A percentile compares a stretch with the other conserved stretches of the same genome.
These are phyloP conservation scores for Orthosia incerta DNA, from an alignment of 2,888 invertebrate species.

Conservation along the genomic window DNA sequence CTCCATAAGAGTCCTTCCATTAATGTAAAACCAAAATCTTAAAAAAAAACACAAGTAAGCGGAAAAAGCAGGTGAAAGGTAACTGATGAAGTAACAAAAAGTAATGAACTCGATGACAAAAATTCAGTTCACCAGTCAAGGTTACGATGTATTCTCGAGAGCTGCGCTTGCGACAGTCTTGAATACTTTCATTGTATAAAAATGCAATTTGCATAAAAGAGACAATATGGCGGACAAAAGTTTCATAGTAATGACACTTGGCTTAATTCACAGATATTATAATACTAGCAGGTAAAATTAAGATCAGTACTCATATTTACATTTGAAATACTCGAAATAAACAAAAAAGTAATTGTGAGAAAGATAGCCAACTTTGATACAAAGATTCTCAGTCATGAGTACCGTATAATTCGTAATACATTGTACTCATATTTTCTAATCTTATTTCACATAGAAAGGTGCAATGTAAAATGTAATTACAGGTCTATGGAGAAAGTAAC, in stretches of 20 bases:
- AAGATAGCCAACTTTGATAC: not conserved
- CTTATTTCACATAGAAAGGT: slow-evolving; percentile 53
- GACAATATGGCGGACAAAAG: not conserved
- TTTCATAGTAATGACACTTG: slow-evolving; percentile 14
- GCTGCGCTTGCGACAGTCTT: slow-evolving; percentile 1
- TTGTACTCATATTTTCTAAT: slow-evolving; percentile 49
- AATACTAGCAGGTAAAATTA: not conserved
- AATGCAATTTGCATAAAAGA: slow-evolving; percentile 5
- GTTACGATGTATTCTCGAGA: slow-evolving; percentile 33
- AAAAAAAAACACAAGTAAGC: not conserved
- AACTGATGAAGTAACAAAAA: not conserved
- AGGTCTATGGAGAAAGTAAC: slow-evolving; percentile 7
- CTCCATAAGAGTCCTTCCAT: no score
- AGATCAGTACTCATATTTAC: slow-evolving; percentile 22
- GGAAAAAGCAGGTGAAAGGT: slow-evolving; percentile 20
- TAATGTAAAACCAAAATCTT: not conserved
- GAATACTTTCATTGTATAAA: slow-evolving; percentile 28
- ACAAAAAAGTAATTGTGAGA: slow-evolving; percentile 34
- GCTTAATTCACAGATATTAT: not conserved
- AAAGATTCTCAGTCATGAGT: slow-evolving; percentile 37
- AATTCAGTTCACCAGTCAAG: slow-evolving; percentile 32
- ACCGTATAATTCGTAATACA: slow-evolving; percentile 44
- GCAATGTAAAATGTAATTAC: slow-evolving; percentile 26
- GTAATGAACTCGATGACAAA: not conserved
- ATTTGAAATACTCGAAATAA: slow-evolving; percentile 23